phyloP scores from a whole-genome alignment of 2,797 vertebrate species.

The Todus mexicanus region DNA sequence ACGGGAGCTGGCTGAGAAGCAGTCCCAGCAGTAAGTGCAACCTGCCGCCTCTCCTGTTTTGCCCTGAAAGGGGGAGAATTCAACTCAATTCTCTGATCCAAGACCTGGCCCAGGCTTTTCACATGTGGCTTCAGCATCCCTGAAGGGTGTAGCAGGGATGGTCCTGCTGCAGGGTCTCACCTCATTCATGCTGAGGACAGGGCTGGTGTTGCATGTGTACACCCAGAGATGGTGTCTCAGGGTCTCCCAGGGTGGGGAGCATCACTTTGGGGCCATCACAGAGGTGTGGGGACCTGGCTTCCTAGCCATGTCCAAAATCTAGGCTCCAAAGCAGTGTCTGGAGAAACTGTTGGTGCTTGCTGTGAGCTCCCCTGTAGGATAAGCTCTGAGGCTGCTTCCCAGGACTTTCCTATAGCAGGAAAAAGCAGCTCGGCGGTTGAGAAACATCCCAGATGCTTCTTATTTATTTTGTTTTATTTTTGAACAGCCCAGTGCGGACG shows the following conservation, averaged over 20 bases:
- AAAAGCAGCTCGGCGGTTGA: not conserved
- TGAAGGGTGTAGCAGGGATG: not conserved
- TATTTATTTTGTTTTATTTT: slow-evolving; percentile 17
- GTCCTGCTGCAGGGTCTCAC: not conserved
- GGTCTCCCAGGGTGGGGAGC: not conserved
- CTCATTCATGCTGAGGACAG: too few species aligned
- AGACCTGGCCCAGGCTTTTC: not conserved
- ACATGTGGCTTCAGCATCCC: not conserved
- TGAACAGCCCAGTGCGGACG: not conserved
- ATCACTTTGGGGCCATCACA: not conserved
- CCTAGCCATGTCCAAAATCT: not conserved
- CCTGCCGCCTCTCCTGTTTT: not conserved
- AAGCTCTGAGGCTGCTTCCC: not conserved
- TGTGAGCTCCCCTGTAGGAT: not conserved
- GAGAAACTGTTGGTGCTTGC: not conserved
- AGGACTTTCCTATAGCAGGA: not conserved
- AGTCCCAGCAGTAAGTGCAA: slow-evolving; percentile 92
- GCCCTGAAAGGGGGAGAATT: not conserved
- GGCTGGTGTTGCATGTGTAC: not conserved
- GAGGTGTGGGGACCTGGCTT: not conserved
- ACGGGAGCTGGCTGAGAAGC: slow-evolving; percentile 94
- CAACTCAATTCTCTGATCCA: not conserved
- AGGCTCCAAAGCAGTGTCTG: not conserved
- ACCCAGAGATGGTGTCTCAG: not conserved
- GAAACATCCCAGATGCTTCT: slow-evolving; percentile 11